phyloP scores from a whole-genome alignment of 1,140 invertebrate species.

The Antheraea pernyi region DNA sequence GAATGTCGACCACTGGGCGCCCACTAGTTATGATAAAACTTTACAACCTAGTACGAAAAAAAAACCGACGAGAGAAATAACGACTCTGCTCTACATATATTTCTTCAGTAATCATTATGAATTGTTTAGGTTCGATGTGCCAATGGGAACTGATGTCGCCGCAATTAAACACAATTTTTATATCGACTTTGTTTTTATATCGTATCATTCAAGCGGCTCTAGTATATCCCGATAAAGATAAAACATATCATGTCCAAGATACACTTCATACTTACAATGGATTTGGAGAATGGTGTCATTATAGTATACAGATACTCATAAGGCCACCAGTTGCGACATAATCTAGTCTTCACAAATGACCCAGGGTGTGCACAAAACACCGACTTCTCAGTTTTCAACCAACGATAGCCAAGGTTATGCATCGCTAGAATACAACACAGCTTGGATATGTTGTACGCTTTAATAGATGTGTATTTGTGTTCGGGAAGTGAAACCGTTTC shows the following conservation, averaged over 20 bases:
- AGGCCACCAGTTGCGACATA: conserved; percentile 92
- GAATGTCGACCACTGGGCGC: too few relatives aligned
- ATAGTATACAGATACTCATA: conserved; percentile 87
- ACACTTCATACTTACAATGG: conserved; percentile 83
- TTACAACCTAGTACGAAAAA: too few relatives aligned
- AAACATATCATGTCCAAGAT: neutral
- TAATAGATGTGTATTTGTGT: conserved; percentile 87
- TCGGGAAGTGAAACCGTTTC: conserved; percentile 80
- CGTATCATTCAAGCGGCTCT: too few relatives aligned
- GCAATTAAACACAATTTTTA: too few relatives aligned
- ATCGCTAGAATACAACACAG: conserved; percentile 93
- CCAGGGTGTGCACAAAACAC: conserved; percentile 94
- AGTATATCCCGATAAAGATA: too few relatives aligned
- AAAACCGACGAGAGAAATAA: too few relatives aligned
- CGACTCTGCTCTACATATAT: too few relatives aligned
- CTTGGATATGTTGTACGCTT: conserved; percentile 95
- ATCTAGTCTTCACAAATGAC: conserved; percentile 90
- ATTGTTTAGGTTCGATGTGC: too few relatives aligned
- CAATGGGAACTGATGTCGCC: too few relatives aligned
- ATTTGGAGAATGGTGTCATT: conserved; percentile 95
- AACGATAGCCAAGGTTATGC: conserved; percentile 82
- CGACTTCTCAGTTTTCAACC: conserved; percentile 83
- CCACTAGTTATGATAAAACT: too few relatives aligned
- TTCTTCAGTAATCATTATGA: too few relatives aligned
- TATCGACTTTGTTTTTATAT: too few relatives aligned